Conservation (phyloP, 2,888 invertebrate genomes). For the Plebejus melissa region DNA sequence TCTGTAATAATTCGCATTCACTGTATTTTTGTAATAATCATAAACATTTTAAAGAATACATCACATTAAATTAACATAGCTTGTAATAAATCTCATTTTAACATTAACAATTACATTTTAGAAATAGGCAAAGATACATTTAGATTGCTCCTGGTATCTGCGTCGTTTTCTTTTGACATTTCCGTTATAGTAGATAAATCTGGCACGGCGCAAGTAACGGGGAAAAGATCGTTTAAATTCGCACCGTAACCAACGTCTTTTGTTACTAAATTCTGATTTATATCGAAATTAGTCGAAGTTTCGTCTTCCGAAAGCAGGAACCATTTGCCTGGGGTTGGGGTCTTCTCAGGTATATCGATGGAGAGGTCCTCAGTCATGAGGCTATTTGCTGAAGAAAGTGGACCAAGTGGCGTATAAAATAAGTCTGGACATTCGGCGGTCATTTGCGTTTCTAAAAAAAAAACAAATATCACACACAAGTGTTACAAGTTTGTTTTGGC, state of each 20-base stretch:
- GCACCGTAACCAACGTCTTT: slow-evolving; percentile 42
- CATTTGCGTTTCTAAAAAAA: background rate
- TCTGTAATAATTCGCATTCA: background rate
- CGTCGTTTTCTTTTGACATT: slow-evolving; percentile 50
- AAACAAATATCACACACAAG: background rate
- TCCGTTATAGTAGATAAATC: slow-evolving; percentile 67
- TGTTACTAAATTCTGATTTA: slow-evolving; percentile 31
- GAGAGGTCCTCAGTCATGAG: slow-evolving; percentile 66
- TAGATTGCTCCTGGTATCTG: slow-evolving; percentile 42
- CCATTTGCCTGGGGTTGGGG: slow-evolving; percentile 47
- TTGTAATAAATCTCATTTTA: background rate
- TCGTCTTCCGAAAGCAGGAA: slow-evolving; percentile 66
- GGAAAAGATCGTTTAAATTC: slow-evolving; percentile 60
- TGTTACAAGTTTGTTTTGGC: background rate
- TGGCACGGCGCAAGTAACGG: slow-evolving; percentile 60
- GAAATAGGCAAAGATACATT: slow-evolving; percentile 29
- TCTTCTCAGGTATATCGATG: slow-evolving; percentile 40
- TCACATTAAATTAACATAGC: background rate
- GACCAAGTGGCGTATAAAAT: slow-evolving; percentile 30
- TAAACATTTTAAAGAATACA: background rate
- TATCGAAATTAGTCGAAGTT: slow-evolving; percentile 43
- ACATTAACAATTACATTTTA: background rate
- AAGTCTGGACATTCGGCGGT: slow-evolving; percentile 18
- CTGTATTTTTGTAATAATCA: background rate
- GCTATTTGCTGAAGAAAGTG: slow-evolving; percentile 44